Conservation (phyloP, 1,140 invertebrate genomes). For the Solenopsis invicta region DNA sequence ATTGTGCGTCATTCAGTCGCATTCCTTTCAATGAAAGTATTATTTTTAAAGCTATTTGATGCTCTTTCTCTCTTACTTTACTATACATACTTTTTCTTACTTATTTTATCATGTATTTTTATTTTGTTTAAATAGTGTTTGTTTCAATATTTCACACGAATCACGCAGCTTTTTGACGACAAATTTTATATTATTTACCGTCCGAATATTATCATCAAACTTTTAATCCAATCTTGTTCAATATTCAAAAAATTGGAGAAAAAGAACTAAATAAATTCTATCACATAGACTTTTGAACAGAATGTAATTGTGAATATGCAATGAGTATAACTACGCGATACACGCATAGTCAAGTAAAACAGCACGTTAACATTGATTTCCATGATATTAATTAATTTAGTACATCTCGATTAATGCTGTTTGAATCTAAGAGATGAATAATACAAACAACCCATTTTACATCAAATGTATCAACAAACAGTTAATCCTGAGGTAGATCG, state of each 20-base stretch:
- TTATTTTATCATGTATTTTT: background rate
- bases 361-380: background rate
- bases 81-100: background rate
- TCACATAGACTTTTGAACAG: background rate
- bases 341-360: background rate
- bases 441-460: background rate
- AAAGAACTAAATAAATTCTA: background rate
- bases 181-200: no score
- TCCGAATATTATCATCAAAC: background rate
- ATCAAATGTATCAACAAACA: background rate
- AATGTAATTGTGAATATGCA: no score
- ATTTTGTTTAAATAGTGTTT: background rate
- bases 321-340: no score
- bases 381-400: background rate
- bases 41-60: background rate
- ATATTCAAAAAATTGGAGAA: background rate
- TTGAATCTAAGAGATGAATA: conserved; percentile 21
- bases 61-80: background rate
- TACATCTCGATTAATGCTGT: background rate
- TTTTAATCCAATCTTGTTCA: background rate
- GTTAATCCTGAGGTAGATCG: background rate
- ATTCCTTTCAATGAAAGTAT: conserved; percentile 27
- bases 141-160: background rate
- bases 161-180: background rate
- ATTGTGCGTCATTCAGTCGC: conserved; percentile 70